Conservation (phyloP, 2,888 invertebrate species). For the Heliconius charithonia region DNA sequence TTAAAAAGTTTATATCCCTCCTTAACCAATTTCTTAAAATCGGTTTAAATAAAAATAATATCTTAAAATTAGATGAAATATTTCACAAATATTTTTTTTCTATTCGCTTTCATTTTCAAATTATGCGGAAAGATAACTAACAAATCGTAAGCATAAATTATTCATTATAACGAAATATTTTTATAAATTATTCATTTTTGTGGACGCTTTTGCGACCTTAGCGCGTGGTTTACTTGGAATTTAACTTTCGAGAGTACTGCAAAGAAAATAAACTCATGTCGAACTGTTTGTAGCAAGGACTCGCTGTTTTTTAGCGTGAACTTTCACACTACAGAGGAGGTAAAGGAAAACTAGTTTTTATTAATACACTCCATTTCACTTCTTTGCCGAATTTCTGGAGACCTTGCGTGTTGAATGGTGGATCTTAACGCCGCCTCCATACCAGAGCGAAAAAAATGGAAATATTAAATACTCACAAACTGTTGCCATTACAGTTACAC, state of each 20-base stretch:
- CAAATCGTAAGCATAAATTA: constrained; percentile 25
- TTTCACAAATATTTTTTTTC: not conserved
- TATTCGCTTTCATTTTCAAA: constrained; percentile 18
- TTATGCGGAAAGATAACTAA: constrained; percentile 13
- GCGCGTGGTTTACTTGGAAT: constrained; percentile 8
- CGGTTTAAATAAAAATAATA: too few relatives aligned
- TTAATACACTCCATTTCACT: not conserved
- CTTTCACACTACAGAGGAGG: not conserved
- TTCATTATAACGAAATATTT: constrained; percentile 16
- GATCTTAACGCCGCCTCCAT: too few relatives aligned
- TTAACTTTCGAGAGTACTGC: not conserved
- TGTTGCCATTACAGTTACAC: too few relatives aligned
- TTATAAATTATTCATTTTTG: constrained; percentile 25
- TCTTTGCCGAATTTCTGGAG: too few relatives aligned
- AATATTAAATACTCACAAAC: too few relatives aligned
- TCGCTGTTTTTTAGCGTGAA: not conserved
- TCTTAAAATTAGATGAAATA: too few relatives aligned
- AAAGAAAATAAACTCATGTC: not conserved
- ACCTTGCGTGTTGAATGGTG: too few relatives aligned
- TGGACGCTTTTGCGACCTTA: constrained; percentile 10
- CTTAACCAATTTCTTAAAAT: too few relatives aligned
- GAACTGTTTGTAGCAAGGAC: not conserved
- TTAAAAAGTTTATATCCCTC: too few relatives aligned
- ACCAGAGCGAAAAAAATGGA: too few relatives aligned
- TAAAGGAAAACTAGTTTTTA: not conserved